Evolutionary conservation across 2,888 invertebrate species (phyloP), one percentile per base, ranked within the genome.

Genomic region (Hirtodrosophila confusa): DNA sequence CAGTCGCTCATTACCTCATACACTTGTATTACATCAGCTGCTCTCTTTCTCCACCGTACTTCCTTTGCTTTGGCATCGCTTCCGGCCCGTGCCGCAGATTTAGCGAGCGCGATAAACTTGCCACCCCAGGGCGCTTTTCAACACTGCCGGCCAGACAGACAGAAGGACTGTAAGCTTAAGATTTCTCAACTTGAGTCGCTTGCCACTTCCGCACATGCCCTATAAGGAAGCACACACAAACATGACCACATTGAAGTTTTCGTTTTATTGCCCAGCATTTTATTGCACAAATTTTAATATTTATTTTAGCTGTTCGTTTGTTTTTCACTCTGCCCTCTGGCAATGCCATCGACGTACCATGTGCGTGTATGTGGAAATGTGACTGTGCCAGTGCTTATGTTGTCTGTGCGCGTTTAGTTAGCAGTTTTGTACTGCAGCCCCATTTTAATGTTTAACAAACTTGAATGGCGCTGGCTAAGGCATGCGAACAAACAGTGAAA

Each of bases 201-300:
- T 78, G 69, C 79, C 79, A 85, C 76, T 71, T 87, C 82, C 86
- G 83, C 66, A 67, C 63, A 43, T 45, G 56, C 57, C 65, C 54
- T 66, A 70, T 75, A 66, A 61, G 79, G 69, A 86, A 66, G 55
- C 17, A 39, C 17, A 66, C 24, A 36, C 24, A 47, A 8, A 35
- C 10, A 7, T 4, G 6, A 9, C n/a, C 27, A 73, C 35, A 36
- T 39, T 53, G n/a, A 43, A 50, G 37, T 56, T 75, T 56, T 83
- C 77, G 49, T 80, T 66, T 80, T 84, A 68, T 77, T 71, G 61
- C 66, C 53, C 37, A 47, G 62, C 64, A 83, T 86, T 84, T 84
- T 86, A 75, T 80, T 84, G 65, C 75, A 75, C 58, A 78, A 78
- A 85, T 85, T 82, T 75, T 82, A 82, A 87, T 87, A 82, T 85